phyloP scores from a whole-genome alignment of 2,113 vertebrate species.

The Ophthalmotilapia sp. region DNA sequence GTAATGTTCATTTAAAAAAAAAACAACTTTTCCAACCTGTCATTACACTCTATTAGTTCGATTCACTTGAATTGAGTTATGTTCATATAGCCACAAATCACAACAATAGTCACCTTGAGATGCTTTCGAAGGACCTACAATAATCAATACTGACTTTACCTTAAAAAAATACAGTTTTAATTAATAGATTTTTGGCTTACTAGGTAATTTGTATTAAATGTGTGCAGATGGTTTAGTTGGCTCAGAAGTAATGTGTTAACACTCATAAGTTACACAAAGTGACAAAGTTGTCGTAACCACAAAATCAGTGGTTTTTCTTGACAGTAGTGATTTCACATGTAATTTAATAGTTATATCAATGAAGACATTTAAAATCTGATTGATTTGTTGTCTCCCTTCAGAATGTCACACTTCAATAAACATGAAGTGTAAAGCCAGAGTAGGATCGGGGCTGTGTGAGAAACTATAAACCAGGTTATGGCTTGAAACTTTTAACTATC shows the following conservation, averaged over 20 bases:
- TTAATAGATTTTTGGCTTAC: not conserved
- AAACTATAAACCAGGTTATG: not conserved
- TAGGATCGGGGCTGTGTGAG: accelerated
- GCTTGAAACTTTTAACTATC: not conserved
- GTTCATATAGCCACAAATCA: accelerated
- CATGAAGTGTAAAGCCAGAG: not conserved
- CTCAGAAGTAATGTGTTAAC: not conserved
- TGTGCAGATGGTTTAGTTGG: not conserved
- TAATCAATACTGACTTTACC: not conserved
- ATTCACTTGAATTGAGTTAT: not conserved
- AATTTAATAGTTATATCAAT: not conserved
- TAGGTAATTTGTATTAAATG: not conserved
- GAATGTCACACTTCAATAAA: not conserved
- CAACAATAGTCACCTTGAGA: accelerated
- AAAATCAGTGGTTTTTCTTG: accelerated
- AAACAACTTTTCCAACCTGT: not conserved
- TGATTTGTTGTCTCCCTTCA: not conserved
- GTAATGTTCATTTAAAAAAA: not conserved
- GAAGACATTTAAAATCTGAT: not conserved
- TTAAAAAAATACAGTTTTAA: not conserved
- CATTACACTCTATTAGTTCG: not conserved
- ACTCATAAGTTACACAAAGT: not conserved
- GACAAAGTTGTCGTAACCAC: not conserved
- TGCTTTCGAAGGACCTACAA: not conserved
- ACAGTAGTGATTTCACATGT: accelerated